Conservation (phyloP, 2,888 invertebrate genomes). For the Norana najaformis region DNA sequence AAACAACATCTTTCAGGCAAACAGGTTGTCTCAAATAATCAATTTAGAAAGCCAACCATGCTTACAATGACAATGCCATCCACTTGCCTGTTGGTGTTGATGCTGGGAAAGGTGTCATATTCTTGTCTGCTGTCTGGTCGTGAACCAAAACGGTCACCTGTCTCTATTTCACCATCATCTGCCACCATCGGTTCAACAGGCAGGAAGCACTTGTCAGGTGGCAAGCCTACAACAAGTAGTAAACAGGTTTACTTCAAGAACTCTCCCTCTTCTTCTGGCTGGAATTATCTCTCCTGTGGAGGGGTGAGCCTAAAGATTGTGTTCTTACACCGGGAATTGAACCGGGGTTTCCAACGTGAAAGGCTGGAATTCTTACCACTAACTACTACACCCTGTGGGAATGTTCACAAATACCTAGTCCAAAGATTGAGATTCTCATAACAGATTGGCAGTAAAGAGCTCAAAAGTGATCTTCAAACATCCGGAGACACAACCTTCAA, state of each 20-base stretch:
- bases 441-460: not conserved
- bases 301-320: too few species aligned
- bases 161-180: slow-evolving; percentile 33
- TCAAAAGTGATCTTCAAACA: not conserved
- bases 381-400: too few species aligned
- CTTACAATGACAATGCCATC: not conserved
- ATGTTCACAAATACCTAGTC: not conserved
- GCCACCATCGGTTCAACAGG: slow-evolving; percentile 46
- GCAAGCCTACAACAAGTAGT: not conserved
- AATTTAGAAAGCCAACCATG: not conserved
- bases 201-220: slow-evolving; percentile 46
- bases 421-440: too few species aligned
- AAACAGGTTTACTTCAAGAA: not conserved
- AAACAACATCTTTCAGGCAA: too few species aligned
- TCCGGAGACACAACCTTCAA: too few species aligned
- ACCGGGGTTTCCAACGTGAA: too few species aligned
- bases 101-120: slow-evolving; percentile 69
- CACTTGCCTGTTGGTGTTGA: slow-evolving; percentile 51
- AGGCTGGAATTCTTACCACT: too few species aligned
- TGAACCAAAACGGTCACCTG: slow-evolving; percentile 61
- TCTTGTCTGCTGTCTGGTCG: slow-evolving; percentile 69
- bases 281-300: not conserved
- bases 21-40: too few species aligned
- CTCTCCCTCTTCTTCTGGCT: not conserved
- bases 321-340: too few species aligned